These are phyloP conservation scores for Mormyrus proboscirostris DNA, from an alignment of 2,797 vertebrate genomes.

Conservation along the genomic window DNA sequence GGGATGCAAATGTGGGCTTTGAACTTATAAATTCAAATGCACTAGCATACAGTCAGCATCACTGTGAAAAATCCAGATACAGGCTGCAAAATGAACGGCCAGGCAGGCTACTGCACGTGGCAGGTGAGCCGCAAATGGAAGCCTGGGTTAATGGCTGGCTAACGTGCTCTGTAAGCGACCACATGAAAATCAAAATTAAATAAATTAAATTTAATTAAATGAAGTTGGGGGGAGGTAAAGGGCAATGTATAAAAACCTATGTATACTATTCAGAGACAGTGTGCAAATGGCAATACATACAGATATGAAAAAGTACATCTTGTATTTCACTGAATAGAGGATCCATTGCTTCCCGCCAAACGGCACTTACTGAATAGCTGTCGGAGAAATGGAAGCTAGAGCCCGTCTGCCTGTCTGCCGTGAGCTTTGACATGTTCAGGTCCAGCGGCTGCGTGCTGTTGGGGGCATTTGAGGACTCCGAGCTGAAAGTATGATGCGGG, in stretches of 20 bases:
- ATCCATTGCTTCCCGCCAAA: background rate
- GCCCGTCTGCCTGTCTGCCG: constrained; percentile 82
- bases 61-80: background rate
- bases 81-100: background rate
- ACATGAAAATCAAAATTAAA: background rate
- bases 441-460: constrained; percentile 94
- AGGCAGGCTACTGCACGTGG: background rate
- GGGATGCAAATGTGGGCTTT: background rate
- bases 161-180: background rate
- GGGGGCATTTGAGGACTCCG: constrained; percentile 58
- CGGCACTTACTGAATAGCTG: constrained; percentile 77
- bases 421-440: constrained; percentile 93
- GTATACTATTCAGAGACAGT: background rate
- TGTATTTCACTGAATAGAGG: background rate
- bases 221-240: background rate
- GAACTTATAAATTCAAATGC: background rate
- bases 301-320: background rate
- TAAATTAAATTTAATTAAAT: background rate
- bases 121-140: background rate
- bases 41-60: background rate
- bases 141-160: background rate
- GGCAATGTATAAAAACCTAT: background rate
- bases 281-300: background rate
- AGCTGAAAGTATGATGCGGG: constrained; percentile 77
- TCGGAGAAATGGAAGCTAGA: constrained; percentile 83